Evolutionary conservation across 2,888 invertebrate species (phyloP).

Genomic region (Rhamnusium bicolor): DNA sequence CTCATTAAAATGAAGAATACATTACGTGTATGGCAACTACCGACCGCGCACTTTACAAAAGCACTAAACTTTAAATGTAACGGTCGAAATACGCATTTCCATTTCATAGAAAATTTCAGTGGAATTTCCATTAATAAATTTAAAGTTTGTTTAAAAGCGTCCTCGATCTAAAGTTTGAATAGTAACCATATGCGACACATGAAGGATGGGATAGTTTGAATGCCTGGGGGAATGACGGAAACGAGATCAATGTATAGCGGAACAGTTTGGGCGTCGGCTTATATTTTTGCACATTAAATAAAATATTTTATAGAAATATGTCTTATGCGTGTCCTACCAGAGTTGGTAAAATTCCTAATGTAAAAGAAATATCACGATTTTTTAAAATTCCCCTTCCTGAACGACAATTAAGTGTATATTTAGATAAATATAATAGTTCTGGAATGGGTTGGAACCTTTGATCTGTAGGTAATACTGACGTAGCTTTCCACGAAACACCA

Average conservation of each 20-base stretch:
- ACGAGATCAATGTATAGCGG: not conserved
- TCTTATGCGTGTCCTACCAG: too few species aligned
- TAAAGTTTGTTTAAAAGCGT: conserved; percentile 8
- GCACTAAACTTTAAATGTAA: not conserved
- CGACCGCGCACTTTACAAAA: not conserved
- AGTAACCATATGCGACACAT: conserved; percentile 16
- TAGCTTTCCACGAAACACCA: too few species aligned
- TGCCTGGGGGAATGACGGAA: not conserved
- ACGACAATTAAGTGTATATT: too few species aligned
- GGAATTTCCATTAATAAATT: conserved; percentile 32
- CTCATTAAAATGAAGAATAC: not conserved
- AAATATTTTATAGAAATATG: not conserved
- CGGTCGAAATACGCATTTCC: not conserved
- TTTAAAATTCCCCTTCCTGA: too few species aligned
- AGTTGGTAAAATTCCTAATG: too few species aligned
- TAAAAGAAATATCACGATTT: too few species aligned
- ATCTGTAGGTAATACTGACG: too few species aligned
- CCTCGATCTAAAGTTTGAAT: conserved; percentile 20
- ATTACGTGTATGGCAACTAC: not conserved
- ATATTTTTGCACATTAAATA: not conserved
- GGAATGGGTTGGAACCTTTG: too few species aligned
- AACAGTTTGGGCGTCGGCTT: not conserved
- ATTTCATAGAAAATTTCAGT: not conserved
- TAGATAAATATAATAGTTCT: too few species aligned
- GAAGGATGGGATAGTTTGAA: conserved; percentile 15